phyloP scores from a whole-genome alignment of 2,888 invertebrate species.

The Campoletis raptor region DNA sequence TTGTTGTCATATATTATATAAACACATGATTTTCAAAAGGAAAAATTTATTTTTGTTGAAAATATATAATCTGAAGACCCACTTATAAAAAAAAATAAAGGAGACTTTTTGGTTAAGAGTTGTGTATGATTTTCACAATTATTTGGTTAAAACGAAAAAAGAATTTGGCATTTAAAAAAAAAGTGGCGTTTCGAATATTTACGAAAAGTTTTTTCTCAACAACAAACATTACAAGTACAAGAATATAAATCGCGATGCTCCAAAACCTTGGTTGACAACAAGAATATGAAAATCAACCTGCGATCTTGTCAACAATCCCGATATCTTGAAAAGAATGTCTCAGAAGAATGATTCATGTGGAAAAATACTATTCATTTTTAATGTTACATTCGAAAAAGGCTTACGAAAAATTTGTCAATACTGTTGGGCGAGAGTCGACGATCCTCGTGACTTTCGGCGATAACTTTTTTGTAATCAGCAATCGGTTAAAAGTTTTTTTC shows the following conservation, averaged over 20 bases:
- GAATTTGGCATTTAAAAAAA: background rate
- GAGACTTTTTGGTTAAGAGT: background rate
- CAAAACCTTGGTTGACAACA: background rate
- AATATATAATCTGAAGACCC: background rate
- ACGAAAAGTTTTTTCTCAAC: background rate
- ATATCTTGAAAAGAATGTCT: background rate
- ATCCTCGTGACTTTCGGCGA: conserved; percentile 7
- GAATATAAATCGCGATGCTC: background rate
- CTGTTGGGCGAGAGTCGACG: background rate
- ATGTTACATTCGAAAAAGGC: background rate
- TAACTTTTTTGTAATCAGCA: conserved; percentile 3
- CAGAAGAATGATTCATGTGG: background rate
- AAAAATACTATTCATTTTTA: background rate
- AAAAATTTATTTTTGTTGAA: background rate
- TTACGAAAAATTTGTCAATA: conserved; percentile 43
- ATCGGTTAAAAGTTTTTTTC: background rate
- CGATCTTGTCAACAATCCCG: background rate
- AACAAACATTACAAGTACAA: no score
- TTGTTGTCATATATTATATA: background rate
- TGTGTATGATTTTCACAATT: background rate
- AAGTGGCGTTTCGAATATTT: background rate
- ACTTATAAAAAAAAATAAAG: background rate
- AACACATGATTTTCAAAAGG: no score
- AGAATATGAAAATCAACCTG: background rate
- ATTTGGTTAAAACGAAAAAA: background rate